These are phyloP conservation scores for Pungitius pungitius DNA, from an alignment of 2,113 vertebrate species.

Conservation along the genomic window DNA sequence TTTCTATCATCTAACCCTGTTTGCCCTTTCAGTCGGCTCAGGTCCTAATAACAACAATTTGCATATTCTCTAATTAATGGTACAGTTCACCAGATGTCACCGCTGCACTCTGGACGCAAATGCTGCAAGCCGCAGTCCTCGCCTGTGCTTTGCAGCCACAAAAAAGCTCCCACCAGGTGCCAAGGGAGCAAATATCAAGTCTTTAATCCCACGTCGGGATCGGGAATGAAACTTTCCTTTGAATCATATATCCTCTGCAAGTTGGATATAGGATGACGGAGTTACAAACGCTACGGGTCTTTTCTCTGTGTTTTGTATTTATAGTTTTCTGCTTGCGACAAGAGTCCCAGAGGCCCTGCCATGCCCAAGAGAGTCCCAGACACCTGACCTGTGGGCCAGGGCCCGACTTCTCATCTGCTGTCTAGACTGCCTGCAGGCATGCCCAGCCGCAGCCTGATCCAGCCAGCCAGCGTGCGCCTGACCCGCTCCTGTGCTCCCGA, in stretches of 20 bases:
- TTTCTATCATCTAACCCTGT: no score
- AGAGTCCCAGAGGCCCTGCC: conserved; percentile 38
- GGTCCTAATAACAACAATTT: conserved; percentile 69
- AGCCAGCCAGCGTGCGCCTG: conserved; percentile 18
- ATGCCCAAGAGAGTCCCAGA: conserved; percentile 36
- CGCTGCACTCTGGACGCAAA: conserved; percentile 62
- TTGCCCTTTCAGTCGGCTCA: no score
- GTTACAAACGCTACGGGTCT: conserved; percentile 5
- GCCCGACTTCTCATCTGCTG: conserved; percentile 63
- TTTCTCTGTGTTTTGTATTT: background rate
- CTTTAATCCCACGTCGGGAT: conserved; percentile 49
- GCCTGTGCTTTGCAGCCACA: conserved; percentile 44
- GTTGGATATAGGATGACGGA: conserved; percentile 22
- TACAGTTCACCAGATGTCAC: conserved; percentile 73
- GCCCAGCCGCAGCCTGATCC: conserved; percentile 34
- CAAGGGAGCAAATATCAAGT: conserved; percentile 62
- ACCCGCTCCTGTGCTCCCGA: conserved; percentile 12
- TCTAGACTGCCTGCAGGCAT: conserved; percentile 68
- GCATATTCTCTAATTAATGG: conserved; percentile 76
- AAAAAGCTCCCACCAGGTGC: conserved; percentile 63
- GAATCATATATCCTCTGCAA: conserved; percentile 36
- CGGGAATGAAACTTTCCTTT: conserved; percentile 32
- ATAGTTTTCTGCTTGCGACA: conserved; percentile 33
- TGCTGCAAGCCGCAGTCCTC: conserved; percentile 37
- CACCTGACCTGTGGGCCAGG: conserved; percentile 52